Evolutionary conservation across 2,113 vertebrate genomes (phyloP).

Genomic region (Sander vitreus): DNA sequence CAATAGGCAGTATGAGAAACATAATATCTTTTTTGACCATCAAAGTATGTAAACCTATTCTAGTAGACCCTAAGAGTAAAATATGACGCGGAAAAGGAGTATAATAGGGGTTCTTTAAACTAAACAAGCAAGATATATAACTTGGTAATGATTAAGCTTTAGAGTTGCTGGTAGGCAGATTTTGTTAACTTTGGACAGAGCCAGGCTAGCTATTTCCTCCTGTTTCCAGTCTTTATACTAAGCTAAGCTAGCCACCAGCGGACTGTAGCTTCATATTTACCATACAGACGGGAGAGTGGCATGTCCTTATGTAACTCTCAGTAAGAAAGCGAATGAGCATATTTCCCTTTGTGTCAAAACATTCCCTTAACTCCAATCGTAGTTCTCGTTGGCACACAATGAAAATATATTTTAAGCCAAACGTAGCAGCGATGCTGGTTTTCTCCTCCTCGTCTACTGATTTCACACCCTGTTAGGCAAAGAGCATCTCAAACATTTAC

Average conservation of each 20-base stretch:
- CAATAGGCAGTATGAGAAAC: too few relatives aligned
- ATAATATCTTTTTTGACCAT: too few relatives aligned
- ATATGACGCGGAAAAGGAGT: too few relatives aligned
- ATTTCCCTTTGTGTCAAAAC: neutral
- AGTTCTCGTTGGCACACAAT: conserved; percentile 39
- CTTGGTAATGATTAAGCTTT: neutral
- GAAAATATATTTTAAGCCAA: conserved; percentile 8
- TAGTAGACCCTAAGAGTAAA: too few relatives aligned
- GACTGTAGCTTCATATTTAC: neutral
- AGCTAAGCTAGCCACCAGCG: neutral
- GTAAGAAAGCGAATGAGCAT: neutral
- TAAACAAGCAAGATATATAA: neutral
- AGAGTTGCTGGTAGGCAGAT: neutral
- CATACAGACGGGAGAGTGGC: neutral
- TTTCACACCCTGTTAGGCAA: conserved; percentile 20
- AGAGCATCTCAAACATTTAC: conserved; percentile 34
- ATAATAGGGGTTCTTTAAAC: neutral
- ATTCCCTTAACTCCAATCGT: neutral
- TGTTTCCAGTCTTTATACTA: conserved; percentile 5
- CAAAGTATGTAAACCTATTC: too few relatives aligned
- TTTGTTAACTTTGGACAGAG: neutral
- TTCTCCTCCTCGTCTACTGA: conserved; percentile 16
- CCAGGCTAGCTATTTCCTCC: neutral
- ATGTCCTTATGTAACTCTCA: neutral
- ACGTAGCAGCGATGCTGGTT: conserved; percentile 38